A percentile compares a stretch with the other conserved stretches of the same genome.
Evolutionary conservation across 2,113 vertebrate species (phyloP).

Genomic region (Erythrolamprus reginae): DNA sequence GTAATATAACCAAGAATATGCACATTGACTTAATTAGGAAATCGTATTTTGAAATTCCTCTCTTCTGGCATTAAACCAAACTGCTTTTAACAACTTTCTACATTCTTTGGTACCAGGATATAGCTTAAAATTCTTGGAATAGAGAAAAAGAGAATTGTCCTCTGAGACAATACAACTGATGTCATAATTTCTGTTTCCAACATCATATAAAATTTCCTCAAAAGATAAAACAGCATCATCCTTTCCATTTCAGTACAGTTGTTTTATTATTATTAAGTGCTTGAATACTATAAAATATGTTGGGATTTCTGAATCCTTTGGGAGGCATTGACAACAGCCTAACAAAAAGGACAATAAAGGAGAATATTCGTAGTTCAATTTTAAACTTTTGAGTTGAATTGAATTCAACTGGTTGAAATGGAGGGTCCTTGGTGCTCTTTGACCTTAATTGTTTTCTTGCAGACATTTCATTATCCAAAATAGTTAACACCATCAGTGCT

Average conservation of each 20-base stretch:
- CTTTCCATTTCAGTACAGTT: neutral
- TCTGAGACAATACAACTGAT: neutral
- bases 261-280: neutral
- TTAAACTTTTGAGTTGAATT: too few relatives aligned
- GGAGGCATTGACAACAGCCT: neutral
- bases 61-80: neutral
- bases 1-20: neutral
- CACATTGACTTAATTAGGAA: neutral
- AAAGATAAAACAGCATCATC: neutral
- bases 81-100: neutral
- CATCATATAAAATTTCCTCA: neutral
- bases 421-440: too few relatives aligned
- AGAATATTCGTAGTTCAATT: too few relatives aligned
- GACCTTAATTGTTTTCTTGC: too few relatives aligned
- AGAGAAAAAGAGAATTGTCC: conserved; percentile 1
- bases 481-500: too few relatives aligned
- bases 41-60: neutral
- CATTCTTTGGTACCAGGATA: neutral
- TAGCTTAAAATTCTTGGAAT: neutral
- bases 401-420: too few relatives aligned
- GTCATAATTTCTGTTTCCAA: neutral
- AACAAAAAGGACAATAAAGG: neutral
- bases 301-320: neutral
- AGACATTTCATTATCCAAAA: too few relatives aligned
- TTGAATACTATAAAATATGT: neutral